Evolutionary conservation across 2,888 invertebrate species (phyloP), one percentile per base, ranked within the genome.

Genomic region (Heliconius sara): DNA sequence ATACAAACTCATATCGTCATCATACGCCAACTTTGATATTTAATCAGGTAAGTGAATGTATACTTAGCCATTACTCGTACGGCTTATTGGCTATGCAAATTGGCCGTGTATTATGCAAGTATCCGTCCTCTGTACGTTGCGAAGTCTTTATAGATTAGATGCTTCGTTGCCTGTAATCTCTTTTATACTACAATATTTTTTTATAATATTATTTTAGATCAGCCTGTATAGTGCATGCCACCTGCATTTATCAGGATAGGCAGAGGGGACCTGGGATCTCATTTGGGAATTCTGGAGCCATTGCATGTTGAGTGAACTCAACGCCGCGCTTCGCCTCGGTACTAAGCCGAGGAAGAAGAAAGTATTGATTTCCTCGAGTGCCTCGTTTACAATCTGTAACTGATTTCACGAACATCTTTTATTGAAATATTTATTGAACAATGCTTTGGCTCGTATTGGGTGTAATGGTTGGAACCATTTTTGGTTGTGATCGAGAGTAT

Each of bases 51-150:
- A 30, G 52, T 12, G 10, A 72, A 30, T 22, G 12, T 72, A 2
- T 52, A 30, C 72, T 72, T 72, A 57, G 22, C 47, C 72, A 19
- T 52, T n/a, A 67, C 67, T 67, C n/a, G 22, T 70, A 39, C n/a
- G 30, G 39, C 16, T 60, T 60, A n/a, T 73, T 60, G 60, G 9
- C 9, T 30, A 77, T 78, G 77, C 72, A 78, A 78, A 78, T 78
- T 78, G 72, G 47, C 34, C 52, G 27, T 78, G 10, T 78, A 78
- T 72, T 72, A 78, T 78, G 65, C 77, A 78, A 66, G 72, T 71
- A 78, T 72, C 65, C 71, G 72, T 72, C 65, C 34, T 72, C 34
- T 65, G 71, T 66, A 47, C 77, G 43, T 43, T 66, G 52, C n/a
- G 57, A 60, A 25, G 57, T 60, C 73, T 73, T 73, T 60, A 25